phyloP scores from a whole-genome alignment of 2,888 invertebrate species.

The Stratiomys singularior region DNA sequence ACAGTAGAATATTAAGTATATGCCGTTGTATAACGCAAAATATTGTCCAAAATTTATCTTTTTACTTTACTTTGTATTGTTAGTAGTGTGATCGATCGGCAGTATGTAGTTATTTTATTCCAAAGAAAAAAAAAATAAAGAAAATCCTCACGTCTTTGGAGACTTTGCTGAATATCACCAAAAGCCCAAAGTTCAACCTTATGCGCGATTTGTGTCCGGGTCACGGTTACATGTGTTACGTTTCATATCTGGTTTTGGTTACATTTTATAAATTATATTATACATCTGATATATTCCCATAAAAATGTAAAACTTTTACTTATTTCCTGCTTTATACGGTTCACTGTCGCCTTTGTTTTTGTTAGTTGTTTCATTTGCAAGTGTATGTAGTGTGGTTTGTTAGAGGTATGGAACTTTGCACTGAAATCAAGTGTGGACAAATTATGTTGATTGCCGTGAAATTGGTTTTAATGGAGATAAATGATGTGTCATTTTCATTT shows the following conservation, averaged over 20 bases:
- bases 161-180: conserved; percentile 56
- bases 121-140: too few relatives aligned
- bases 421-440: too few relatives aligned
- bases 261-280: conserved; percentile 46
- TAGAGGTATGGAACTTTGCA: too few relatives aligned
- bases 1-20: conserved; percentile 49
- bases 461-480: too few relatives aligned
- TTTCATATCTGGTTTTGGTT: conserved; percentile 28
- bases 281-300: conserved; percentile 48
- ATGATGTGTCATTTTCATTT: too few relatives aligned
- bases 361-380: background rate
- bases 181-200: conserved; percentile 38
- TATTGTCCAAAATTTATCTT: conserved; percentile 16
- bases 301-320: conserved; percentile 35
- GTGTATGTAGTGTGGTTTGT: background rate
- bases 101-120: conserved; percentile 35
- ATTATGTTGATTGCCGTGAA: too few relatives aligned
- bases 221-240: conserved; percentile 31
- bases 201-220: conserved; percentile 2
- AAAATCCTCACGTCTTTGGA: conserved; percentile 32
- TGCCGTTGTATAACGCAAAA: conserved; percentile 47
- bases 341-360: background rate
- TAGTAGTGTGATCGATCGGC: conserved; percentile 34
- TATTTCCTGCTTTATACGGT: conserved; percentile 14
- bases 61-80: conserved; percentile 2